phyloP scores from a whole-genome alignment of 2,797 vertebrate genomes.

The Anguilla obscura region DNA sequence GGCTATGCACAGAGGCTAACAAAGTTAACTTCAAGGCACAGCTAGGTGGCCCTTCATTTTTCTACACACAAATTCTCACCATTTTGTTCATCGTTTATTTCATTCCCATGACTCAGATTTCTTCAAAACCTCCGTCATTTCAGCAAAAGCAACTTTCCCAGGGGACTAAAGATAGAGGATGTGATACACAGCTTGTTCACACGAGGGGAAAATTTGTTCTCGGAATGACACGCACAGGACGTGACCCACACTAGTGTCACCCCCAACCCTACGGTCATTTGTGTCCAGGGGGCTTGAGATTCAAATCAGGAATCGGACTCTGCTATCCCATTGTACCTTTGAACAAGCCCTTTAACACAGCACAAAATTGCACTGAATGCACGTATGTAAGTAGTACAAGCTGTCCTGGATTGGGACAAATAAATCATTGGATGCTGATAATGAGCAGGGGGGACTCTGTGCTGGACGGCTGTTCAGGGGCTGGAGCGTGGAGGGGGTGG shows the following conservation, averaged over 20 bases:
- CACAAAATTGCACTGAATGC: background rate
- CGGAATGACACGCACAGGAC: constrained; percentile 67
- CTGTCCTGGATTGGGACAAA: background rate
- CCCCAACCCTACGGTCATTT: constrained; percentile 56
- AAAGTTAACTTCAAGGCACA: background rate
- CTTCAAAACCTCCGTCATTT: background rate
- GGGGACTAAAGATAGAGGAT: constrained; percentile 38
- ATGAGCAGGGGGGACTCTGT: background rate
- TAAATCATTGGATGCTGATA: background rate
- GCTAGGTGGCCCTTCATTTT: background rate
- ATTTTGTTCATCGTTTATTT: background rate
- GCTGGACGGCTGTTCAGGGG: background rate
- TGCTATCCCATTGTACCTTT: background rate
- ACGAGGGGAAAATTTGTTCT: constrained; percentile 51
- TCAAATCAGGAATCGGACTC: background rate
- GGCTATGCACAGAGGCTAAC: background rate
- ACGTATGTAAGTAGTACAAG: background rate
- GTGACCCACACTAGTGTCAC: constrained; percentile 70
- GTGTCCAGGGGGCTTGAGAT: background rate
- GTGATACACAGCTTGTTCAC: constrained; percentile 51
- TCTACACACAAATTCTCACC: background rate
- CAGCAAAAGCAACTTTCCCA: constrained; percentile 6
- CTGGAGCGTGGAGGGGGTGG: constrained; percentile 18
- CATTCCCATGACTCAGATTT: constrained; percentile 13
- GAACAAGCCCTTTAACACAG: background rate